Conservation (phyloP, 2,113 vertebrate species). For the Pogona vitticeps region DNA sequence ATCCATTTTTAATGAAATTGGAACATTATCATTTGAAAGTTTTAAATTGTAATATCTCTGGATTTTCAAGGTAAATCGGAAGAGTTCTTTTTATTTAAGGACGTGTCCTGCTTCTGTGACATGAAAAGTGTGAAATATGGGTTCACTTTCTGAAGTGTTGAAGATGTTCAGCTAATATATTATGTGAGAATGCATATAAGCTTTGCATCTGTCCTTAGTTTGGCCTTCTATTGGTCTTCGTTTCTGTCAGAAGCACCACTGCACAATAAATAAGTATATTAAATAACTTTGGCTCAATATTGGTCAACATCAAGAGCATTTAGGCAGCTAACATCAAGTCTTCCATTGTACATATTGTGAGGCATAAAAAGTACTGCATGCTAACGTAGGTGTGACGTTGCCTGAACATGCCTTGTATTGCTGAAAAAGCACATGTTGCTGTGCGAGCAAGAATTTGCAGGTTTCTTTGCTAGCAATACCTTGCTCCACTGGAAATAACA, state of each 20-base stretch:
- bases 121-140: not conserved
- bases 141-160: not conserved
- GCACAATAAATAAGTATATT: no score
- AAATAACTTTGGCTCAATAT: no score
- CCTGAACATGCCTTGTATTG: not conserved
- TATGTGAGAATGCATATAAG: not conserved
- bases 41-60: not conserved
- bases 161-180: not conserved
- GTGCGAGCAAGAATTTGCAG: not conserved
- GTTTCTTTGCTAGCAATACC: not conserved
- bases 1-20: not conserved
- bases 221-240: not conserved
- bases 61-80: not conserved
- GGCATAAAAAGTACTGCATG: no score
- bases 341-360: no score
- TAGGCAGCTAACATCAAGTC: no score
- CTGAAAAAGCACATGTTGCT: not conserved
- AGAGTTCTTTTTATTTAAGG: not conserved
- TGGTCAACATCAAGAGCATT: no score
- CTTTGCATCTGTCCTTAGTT: not conserved
- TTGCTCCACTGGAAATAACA: not conserved
- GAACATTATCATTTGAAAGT: not conserved
- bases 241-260: no score
- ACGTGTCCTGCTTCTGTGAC: not conserved
- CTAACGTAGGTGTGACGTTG: no score